A percentile compares a stretch with the other conserved stretches of the same genome.
Evolutionary conservation across 2,888 invertebrate genomes (phyloP).

Genomic region (Pogonocherus hispidulus): DNA sequence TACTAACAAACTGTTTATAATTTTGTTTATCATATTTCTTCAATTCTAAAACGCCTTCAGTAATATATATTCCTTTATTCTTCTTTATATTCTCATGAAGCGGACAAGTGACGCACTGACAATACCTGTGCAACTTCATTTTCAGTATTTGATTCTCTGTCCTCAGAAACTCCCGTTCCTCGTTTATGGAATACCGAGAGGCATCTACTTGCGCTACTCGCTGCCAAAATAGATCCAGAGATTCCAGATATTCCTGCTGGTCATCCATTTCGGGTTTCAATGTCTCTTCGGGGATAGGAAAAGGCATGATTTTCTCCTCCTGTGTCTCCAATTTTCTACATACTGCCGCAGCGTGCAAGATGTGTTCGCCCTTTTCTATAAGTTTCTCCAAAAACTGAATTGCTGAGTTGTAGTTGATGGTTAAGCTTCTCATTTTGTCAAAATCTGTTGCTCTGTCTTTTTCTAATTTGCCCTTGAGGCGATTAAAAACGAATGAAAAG

Average conservation of each 20-base stretch:
- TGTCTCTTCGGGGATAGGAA: constrained; percentile 50
- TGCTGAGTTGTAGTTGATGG: constrained; percentile 74
- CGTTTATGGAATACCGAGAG: constrained; percentile 58
- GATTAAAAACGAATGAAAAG: constrained; percentile 56
- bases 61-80: constrained; percentile 36
- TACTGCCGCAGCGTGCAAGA: constrained; percentile 75
- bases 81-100: constrained; percentile 3
- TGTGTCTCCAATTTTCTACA: constrained; percentile 79
- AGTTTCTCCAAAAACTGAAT: constrained; percentile 72
- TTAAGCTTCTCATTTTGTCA: constrained; percentile 73
- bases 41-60: constrained; percentile 45
- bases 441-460: constrained; percentile 70
- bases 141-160: constrained; percentile 59
- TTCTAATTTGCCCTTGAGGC: constrained; percentile 72
- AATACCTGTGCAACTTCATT: constrained; percentile 57
- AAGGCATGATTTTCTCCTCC: constrained; percentile 71
- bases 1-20: constrained; percentile 12
- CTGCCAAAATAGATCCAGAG: constrained; percentile 62
- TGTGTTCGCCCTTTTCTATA: constrained; percentile 72
- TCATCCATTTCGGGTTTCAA: constrained; percentile 26
- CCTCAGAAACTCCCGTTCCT: constrained; percentile 61
- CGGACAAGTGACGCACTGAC: constrained; percentile 49
- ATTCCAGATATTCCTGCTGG: constrained; percentile 39
- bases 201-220: constrained; percentile 60
- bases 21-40: constrained; percentile 45